Evolutionary conservation across 2,888 invertebrate genomes (phyloP), one percentile per base, ranked within the genome.

Genomic region (Hemithea aestivaria): DNA sequence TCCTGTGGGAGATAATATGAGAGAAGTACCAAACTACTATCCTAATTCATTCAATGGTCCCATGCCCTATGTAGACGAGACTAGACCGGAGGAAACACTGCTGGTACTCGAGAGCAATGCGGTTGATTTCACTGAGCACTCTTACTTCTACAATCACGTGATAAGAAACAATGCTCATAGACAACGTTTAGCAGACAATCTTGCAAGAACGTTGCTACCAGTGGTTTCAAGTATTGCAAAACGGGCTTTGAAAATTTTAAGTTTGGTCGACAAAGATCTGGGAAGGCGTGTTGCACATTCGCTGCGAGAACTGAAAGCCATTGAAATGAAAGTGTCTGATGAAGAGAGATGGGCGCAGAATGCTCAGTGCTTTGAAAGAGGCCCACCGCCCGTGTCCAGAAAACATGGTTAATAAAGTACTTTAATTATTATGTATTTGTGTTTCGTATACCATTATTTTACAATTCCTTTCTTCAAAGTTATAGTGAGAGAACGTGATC

Each of bases 221-320:
- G 57, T 51, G 0, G 36, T 47, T 6, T 38, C 53, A 0, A 48
- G 48, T 1, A 35, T 55, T 2, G 10, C 94, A 72, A 91, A 92
- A 56, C 90, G 95, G 38, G 92, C 92, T 3, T 88, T 97, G 1
- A 90, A 90, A 53, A 91, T 94, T 66, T 95, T 96, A 66, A 74
- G 88, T n/a, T 88, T 93, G 59, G 93, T 93, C 0, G 92, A 95
- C 71, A 70, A 89, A 0, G 92, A 93, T 29, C 91, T 95, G 40
- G 94, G 96, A 1, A 87, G 78, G 45, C 83, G 90, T 62, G 79
- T 95, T 10, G 87, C 87, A 1, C 20, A 10, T 1, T 44, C 44
- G 0, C 40, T 62, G 7, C 32, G 47, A 35, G 33, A 29, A 9
- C 25, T 43, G 2, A 42, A 45, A 7, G 32, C 45, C 1, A 27